Evolutionary conservation across 2,113 vertebrate genomes (phyloP).

Genomic region (Charina bottae): DNA sequence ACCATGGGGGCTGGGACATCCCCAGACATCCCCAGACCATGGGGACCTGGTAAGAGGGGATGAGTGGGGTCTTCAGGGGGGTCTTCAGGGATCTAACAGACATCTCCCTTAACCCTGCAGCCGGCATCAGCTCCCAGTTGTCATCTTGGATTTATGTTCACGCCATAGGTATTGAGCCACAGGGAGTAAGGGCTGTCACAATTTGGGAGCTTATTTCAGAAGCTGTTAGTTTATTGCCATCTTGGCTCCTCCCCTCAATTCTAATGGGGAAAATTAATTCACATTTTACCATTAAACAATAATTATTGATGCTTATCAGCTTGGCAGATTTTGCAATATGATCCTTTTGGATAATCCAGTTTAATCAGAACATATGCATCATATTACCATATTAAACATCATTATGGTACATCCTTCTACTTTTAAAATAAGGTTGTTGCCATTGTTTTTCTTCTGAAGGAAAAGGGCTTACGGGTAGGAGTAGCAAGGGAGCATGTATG

Average conservation of each 20-base stretch:
- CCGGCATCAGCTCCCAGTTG: too few relatives aligned
- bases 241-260: neutral
- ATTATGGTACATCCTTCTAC: neutral
- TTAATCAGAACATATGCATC: slow-evolving; percentile 10
- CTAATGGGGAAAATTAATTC: neutral
- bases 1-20: too few relatives aligned
- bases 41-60: too few relatives aligned
- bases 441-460: neutral
- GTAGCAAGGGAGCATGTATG: neutral
- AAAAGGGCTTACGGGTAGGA: neutral
- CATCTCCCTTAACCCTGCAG: too few relatives aligned
- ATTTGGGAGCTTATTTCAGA: too few relatives aligned
- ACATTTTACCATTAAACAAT: neutral
- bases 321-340: neutral
- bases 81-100: too few relatives aligned
- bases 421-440: neutral
- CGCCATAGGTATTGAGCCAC: too few relatives aligned
- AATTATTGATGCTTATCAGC: neutral
- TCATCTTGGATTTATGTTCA: too few relatives aligned
- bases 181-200: too few relatives aligned
- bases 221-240: too few relatives aligned
- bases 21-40: too few relatives aligned
- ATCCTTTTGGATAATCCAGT: neutral
- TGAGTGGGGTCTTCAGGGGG: too few relatives aligned
- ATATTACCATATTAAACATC: neutral